Base-by-base conservation (phyloP, 2,888 invertebrate species). In the Phaedon cochleariae region DNA sequence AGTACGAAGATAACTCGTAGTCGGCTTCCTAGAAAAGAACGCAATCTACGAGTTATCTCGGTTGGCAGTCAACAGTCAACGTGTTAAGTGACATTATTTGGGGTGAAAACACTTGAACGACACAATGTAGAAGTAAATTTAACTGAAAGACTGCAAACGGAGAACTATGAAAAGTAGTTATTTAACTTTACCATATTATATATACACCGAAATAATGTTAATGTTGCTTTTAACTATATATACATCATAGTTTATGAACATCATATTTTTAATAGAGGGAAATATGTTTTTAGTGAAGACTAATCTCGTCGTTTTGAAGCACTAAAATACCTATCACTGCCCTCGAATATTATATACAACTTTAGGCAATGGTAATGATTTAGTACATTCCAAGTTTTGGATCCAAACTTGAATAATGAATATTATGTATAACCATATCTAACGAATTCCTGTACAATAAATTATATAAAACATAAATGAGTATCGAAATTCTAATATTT, bases 141-240 rank as follows among this genome's bases (percentile, higher is more conserved):
- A 46, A 57, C 57, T 45, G 45, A 29, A 59, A 64, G 62, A 62
- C 46, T 62, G 57, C 45, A 21, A 57, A 26, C 21, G 57, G 45
- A 17, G 46, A 57, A 45, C 45, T 29, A 18, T 45, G 15, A 9
- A 37, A 17, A 5, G 10, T 29, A 22, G 22, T 37, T 37, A 17
- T 15, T 2, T 26, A 29, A 45, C 26, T 26, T 37, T 37, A 57
- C 20, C 21, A 55, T 26, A 7, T 55, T 17, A 26, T 45, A 57
- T 21, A n/a, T 41, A 53, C 53, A 57, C 17, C 45, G 22, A 20
- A 57, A 57, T 45, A 45, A 45, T 34, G n/a, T 37, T 62, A 65
- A 61, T 73, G 71, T 72, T 70, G 74, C 71, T 75, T 75, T 72
- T 73, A 74, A 66, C 15, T 45, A 73, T 67, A 64, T 63, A 62